A percentile compares a stretch with the other conserved stretches of the same genome.
Conservation (phyloP, 1,140 invertebrate species). For the Gonioctena quinquepunctata region DNA sequence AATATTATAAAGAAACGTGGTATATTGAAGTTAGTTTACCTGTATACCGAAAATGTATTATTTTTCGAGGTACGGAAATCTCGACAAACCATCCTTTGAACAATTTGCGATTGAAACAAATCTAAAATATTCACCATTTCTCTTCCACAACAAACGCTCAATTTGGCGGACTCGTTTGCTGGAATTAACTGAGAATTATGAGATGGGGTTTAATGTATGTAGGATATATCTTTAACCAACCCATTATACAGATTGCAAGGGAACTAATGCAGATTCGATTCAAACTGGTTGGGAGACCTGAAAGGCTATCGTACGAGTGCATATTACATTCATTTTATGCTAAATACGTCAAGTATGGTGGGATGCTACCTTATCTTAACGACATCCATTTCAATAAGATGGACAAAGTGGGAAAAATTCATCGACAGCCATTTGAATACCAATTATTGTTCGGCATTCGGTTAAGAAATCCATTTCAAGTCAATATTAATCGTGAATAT, state of each 20-base stretch:
- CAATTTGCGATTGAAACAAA: too few species aligned
- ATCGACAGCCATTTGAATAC: neutral
- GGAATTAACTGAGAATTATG: neutral
- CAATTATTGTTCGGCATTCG: neutral
- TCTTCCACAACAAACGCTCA: too few species aligned
- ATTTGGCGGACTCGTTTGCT: neutral
- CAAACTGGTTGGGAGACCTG: neutral
- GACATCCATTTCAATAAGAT: neutral
- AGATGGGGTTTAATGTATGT: neutral
- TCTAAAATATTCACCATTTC: too few species aligned
- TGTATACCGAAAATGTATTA: too few species aligned
- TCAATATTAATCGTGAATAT: too few species aligned
- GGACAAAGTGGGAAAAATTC: slow-evolving; percentile 7
- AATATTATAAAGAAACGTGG: too few species aligned
- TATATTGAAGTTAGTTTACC: too few species aligned
- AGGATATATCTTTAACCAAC: neutral
- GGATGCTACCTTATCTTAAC: neutral
- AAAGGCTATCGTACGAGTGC: neutral
- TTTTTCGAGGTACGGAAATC: too few species aligned
- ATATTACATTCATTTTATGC: neutral
- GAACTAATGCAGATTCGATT: slow-evolving; percentile 11
- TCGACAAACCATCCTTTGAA: too few species aligned
- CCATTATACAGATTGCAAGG: slow-evolving; percentile 1
- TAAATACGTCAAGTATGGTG: neutral
- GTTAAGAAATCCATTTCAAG: too few species aligned